These are phyloP conservation scores for Drosophila mercatorum DNA, from an alignment of 2,888 invertebrate species.

Conservation along the genomic window DNA sequence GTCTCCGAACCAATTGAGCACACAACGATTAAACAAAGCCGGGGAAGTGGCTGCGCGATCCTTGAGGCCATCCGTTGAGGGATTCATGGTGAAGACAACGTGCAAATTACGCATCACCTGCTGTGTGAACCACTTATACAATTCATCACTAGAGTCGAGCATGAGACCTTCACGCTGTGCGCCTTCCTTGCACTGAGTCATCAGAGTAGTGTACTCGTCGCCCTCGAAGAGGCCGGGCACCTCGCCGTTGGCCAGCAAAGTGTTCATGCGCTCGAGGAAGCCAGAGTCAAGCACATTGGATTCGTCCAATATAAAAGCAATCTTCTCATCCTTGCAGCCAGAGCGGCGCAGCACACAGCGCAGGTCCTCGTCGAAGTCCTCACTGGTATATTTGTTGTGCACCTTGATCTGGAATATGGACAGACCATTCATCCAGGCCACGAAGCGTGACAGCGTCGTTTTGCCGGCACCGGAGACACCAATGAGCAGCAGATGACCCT, in stretches of 20 bases:
- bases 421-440: conserved; percentile 99
- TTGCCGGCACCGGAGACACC: conserved; percentile 99
- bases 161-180: conserved; percentile 98
- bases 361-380: conserved; percentile 99
- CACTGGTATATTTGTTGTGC: conserved; percentile 99
- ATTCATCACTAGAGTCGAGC: conserved; percentile 98
- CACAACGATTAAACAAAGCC: conserved; percentile 99
- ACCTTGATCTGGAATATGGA: conserved; percentile 99
- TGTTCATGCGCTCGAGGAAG: conserved; percentile 99
- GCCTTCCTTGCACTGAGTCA: conserved; percentile 99
- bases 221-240: conserved; percentile 97
- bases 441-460: conserved; percentile 99
- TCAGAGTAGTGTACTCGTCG: conserved; percentile 98
- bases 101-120: conserved; percentile 99
- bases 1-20: conserved; percentile 99
- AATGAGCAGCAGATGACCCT: conserved; percentile 98
- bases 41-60: conserved; percentile 99
- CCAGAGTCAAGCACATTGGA: conserved; percentile 99
- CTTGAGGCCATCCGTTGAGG: conserved; percentile 98
- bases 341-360: conserved; percentile 93
- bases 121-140: conserved; percentile 99
- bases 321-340: conserved; percentile 98
- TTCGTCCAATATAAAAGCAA: conserved; percentile 99
- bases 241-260: conserved; percentile 98
- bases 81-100: conserved; percentile 99